Evolutionary conservation across 1,140 invertebrate genomes (phyloP).

Genomic region (Drosophila auraria): DNA sequence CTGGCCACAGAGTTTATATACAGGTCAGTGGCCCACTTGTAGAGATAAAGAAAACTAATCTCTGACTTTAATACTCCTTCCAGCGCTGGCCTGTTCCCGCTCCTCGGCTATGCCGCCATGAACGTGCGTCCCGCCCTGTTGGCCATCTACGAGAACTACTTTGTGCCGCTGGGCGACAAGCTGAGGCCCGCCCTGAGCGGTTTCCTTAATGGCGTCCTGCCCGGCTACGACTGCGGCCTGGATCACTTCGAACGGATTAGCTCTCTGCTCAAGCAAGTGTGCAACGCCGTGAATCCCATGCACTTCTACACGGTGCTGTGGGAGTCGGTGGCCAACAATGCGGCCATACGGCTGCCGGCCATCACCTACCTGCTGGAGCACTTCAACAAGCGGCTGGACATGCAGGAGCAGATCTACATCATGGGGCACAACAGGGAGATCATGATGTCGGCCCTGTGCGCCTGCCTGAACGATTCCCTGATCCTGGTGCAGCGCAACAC

Average conservation of each 20-base stretch:
- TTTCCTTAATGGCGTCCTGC: constrained; percentile 93
- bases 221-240: constrained; percentile 95
- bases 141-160: constrained; percentile 96
- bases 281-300: constrained; percentile 91
- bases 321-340: constrained; percentile 94
- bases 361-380: constrained; percentile 93
- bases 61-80: constrained; percentile 4
- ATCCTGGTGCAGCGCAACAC: constrained; percentile 95
- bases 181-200: constrained; percentile 94
- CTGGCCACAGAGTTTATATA: constrained; percentile 95
- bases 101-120: constrained; percentile 96
- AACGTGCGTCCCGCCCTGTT: constrained; percentile 94
- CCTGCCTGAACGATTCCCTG: constrained; percentile 90
- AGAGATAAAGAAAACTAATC: background rate
- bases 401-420: constrained; percentile 94
- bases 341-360: constrained; percentile 93
- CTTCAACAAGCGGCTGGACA: constrained; percentile 92
- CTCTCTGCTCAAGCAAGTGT: constrained; percentile 90
- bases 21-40: constrained; percentile 84
- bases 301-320: constrained; percentile 96
- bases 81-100: constrained; percentile 93
- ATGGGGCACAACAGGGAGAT: constrained; percentile 94
- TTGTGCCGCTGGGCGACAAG: constrained; percentile 93
- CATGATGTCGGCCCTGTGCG: constrained; percentile 88
- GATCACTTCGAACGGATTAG: constrained; percentile 95